Conservation (phyloP, 1,140 invertebrate genomes). For the Oreohelix idahoensis region DNA sequence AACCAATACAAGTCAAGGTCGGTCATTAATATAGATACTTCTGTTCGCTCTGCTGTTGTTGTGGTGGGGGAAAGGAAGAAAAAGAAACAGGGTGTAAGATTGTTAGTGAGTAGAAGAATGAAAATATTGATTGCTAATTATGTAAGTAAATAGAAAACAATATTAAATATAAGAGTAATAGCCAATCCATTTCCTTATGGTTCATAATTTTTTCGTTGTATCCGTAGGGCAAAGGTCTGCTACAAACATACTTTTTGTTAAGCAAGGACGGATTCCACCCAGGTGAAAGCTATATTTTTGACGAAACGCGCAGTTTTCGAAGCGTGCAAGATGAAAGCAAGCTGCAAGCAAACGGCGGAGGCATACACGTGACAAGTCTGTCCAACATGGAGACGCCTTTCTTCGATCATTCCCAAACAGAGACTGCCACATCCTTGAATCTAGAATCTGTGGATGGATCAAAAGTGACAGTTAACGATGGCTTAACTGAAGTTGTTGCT, state of each 20-base stretch:
- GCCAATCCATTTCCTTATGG: too few species aligned
- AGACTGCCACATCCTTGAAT: not conserved
- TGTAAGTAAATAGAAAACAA: too few species aligned
- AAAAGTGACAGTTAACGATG: not conserved
- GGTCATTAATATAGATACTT: too few species aligned
- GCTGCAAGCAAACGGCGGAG: not conserved
- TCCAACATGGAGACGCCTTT: not conserved
- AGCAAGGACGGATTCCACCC: constrained; percentile 48
- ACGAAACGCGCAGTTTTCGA: not conserved
- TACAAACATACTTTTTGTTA: constrained; percentile 50
- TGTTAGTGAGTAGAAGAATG: too few species aligned
- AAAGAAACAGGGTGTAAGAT: too few species aligned
- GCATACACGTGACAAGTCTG: not conserved
- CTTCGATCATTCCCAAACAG: too few species aligned
- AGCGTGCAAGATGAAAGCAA: not conserved
- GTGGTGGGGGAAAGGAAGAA: too few species aligned
- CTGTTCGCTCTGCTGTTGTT: too few species aligned
- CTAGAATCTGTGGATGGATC: not conserved
- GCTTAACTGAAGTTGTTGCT: not conserved
- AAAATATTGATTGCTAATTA: too few species aligned
- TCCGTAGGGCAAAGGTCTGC: constrained; percentile 50
- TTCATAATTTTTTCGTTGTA: not conserved
- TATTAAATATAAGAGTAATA: too few species aligned
- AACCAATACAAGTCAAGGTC: constrained; percentile 31
- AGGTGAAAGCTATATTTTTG: not conserved